Conservation (phyloP, 2,888 invertebrate genomes). For the Lamellibrachia columna region DNA sequence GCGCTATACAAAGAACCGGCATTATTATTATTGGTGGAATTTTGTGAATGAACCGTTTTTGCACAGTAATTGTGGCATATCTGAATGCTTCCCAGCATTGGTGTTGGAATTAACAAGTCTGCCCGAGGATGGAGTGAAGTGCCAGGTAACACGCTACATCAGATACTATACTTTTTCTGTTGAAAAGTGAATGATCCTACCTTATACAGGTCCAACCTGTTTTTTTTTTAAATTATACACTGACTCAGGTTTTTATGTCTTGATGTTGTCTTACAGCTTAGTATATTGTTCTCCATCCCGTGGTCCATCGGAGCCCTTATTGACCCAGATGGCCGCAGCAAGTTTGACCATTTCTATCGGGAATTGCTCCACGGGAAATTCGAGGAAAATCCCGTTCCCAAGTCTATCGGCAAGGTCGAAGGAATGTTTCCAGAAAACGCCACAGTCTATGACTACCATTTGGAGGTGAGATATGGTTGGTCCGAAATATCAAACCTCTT, state of each 20-base stretch:
- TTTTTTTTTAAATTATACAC: no score
- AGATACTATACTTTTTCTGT: no score
- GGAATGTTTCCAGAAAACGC: slow-evolving; percentile 80
- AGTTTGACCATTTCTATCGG: slow-evolving; percentile 81
- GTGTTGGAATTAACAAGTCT: no score
- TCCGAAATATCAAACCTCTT: not conserved
- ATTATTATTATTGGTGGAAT: no score
- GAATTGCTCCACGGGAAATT: slow-evolving; percentile 63
- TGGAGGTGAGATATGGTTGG: slow-evolving; percentile 67
- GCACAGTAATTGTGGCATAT: no score
- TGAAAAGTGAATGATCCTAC: no score
- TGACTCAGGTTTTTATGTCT: not conserved
- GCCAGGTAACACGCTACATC: no score
- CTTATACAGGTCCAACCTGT: no score
- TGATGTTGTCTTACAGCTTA: not conserved
- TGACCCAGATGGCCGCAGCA: slow-evolving; percentile 77
- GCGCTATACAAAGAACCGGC: no score
- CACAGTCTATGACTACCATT: slow-evolving; percentile 82
- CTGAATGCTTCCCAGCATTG: no score
- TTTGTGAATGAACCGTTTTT: no score
- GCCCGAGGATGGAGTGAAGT: no score
- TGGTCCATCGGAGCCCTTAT: slow-evolving; percentile 89
- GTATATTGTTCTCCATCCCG: slow-evolving; percentile 75
- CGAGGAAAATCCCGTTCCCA: slow-evolving; percentile 70
- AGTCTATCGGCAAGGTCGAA: slow-evolving; percentile 75